Evolutionary conservation across 1,140 invertebrate genomes (phyloP).

Genomic region (Berghia stephanieae): DNA sequence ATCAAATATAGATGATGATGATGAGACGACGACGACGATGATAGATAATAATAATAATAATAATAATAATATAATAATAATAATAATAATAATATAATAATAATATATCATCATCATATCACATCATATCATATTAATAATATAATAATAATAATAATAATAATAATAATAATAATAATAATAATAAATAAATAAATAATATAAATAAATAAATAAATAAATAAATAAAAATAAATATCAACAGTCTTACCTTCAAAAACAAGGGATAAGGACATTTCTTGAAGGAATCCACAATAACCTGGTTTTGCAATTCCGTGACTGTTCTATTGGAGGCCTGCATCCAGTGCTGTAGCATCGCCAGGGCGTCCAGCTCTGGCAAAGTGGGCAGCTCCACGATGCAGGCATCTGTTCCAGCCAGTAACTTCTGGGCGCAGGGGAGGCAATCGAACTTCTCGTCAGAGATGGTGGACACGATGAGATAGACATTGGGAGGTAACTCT

Average conservation of each 20-base stretch:
- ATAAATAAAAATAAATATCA: not conserved
- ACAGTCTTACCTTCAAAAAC: constrained; percentile 46
- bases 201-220: no score
- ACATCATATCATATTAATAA: no score
- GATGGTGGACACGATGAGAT: constrained; percentile 77
- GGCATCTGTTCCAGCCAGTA: constrained; percentile 37
- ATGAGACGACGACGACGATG: no score
- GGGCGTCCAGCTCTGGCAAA: constrained; percentile 52
- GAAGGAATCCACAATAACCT: constrained; percentile 54
- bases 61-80: no score
- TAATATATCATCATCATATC: no score
- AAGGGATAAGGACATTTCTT: constrained; percentile 58
- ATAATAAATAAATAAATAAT: no score
- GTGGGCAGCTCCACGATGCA: constrained; percentile 51
- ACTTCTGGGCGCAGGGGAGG: constrained; percentile 40
- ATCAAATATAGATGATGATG: no score
- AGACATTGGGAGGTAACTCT: constrained; percentile 57
- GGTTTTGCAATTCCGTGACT: constrained; percentile 54
- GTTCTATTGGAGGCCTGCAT: constrained; percentile 41
- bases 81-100: no score
- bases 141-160: no score
- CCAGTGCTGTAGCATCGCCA: constrained; percentile 55
- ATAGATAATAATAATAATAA: no score
- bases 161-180: no score
- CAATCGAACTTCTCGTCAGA: constrained; percentile 58